phyloP scores from a whole-genome alignment of 2,888 invertebrate species.

The Xestia rhomboidea region DNA sequence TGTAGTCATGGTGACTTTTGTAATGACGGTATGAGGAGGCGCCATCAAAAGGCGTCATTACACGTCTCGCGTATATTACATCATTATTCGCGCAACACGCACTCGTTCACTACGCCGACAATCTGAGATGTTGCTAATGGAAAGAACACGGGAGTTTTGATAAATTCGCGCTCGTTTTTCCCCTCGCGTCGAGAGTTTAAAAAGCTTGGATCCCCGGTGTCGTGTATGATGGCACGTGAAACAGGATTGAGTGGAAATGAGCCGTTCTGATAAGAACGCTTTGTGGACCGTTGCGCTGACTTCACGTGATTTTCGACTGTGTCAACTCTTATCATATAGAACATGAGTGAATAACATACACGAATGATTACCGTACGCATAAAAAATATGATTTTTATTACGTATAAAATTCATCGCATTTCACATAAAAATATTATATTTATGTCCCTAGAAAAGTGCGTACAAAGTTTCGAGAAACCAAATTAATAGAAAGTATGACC shows the following conservation, averaged over 20 bases:
- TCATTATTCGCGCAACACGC: slow-evolving; percentile 84
- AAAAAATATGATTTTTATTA: background rate
- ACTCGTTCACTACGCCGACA: slow-evolving; percentile 80
- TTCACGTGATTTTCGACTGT: slow-evolving; percentile 58
- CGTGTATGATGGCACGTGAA: slow-evolving; percentile 78
- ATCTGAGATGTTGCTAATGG: slow-evolving; percentile 88
- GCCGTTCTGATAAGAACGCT: slow-evolving; percentile 80
- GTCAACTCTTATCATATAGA: slow-evolving; percentile 20
- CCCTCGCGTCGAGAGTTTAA: slow-evolving; percentile 76
- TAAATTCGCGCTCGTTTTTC: slow-evolving; percentile 82
- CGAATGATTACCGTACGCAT: background rate
- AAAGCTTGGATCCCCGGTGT: slow-evolving; percentile 74
- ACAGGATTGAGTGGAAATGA: slow-evolving; percentile 86
- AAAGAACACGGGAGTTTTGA: slow-evolving; percentile 87
- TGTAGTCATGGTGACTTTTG: slow-evolving; percentile 84
- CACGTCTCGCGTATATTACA: slow-evolving; percentile 83
- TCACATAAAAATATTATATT: background rate
- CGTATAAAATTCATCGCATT: background rate
- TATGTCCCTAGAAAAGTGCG: background rate
- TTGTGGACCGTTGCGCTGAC: slow-evolving; percentile 70
- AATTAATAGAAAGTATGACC: slow-evolving; percentile 33
- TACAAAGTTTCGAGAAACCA: slow-evolving; percentile 14
- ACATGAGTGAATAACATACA: slow-evolving; percentile 16
- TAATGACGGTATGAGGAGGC: slow-evolving; percentile 79
- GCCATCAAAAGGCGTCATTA: slow-evolving; percentile 86